Conservation (phyloP, 2,888 invertebrate species). For the Sinotaia quadrata region DNA sequence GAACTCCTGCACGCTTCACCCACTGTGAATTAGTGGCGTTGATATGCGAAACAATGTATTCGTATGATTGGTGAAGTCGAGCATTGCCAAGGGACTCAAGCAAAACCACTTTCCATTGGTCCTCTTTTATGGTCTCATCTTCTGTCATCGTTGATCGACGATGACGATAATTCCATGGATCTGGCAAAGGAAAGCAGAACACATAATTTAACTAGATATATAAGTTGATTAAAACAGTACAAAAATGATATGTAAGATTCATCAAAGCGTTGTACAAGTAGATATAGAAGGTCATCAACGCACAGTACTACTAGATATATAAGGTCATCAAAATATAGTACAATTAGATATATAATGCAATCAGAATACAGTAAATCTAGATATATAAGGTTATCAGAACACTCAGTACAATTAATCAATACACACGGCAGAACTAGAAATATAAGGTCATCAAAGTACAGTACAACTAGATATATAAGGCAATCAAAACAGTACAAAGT, state of each 20-base stretch:
- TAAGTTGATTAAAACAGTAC: neutral
- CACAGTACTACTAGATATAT: too few species aligned
- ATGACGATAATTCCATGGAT: conserved; percentile 34
- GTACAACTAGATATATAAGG: too few species aligned
- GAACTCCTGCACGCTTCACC: conserved; percentile 55
- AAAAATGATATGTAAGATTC: neutral
- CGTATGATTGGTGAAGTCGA: conserved; percentile 45
- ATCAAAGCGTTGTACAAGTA: neutral
- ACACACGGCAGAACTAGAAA: too few species aligned
- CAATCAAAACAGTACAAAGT: too few species aligned
- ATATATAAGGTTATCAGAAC: too few species aligned
- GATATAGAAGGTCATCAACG: too few species aligned
- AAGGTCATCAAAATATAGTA: too few species aligned
- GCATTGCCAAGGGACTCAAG: conserved; percentile 57
- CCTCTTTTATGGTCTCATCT: conserved; percentile 38
- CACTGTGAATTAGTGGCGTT: conserved; percentile 55
- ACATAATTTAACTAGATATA: neutral
- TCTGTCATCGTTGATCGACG: conserved; percentile 47
- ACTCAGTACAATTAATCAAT: too few species aligned
- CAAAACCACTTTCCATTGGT: conserved; percentile 46
- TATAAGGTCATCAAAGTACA: too few species aligned
- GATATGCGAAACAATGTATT: conserved; percentile 54
- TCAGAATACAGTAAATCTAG: too few species aligned
- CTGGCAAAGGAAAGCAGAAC: neutral
- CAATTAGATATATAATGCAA: too few species aligned